These are phyloP conservation scores for Coelinius sp. DNA, from an alignment of 2,888 invertebrate species.

Conservation along the genomic window DNA sequence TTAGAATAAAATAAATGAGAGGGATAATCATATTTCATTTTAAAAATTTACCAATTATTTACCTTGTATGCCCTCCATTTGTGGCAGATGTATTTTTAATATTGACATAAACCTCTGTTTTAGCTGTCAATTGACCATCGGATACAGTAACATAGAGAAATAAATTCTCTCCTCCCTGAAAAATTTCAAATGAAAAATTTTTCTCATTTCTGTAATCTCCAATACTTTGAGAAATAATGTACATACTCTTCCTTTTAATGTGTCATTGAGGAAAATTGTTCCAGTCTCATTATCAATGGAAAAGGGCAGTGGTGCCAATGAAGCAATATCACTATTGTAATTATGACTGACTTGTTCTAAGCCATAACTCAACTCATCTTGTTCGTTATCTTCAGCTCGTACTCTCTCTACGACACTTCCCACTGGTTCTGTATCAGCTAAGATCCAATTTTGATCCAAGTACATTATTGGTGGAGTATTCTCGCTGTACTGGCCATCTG, in stretches of 20 bases:
- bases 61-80: constrained; percentile 60
- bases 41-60: too few relatives aligned
- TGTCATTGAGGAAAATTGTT: constrained; percentile 84
- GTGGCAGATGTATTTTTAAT: constrained; percentile 71
- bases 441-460: constrained; percentile 83
- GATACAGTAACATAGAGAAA: constrained; percentile 79
- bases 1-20: neutral
- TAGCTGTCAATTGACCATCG: constrained; percentile 78
- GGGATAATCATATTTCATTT: too few relatives aligned
- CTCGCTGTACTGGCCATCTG: constrained; percentile 73
- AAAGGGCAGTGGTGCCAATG: constrained; percentile 77
- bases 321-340: constrained; percentile 56
- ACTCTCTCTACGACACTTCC: constrained; percentile 82
- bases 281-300: constrained; percentile 83
- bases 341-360: constrained; percentile 76
- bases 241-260: constrained; percentile 82
- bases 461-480: constrained; percentile 80
- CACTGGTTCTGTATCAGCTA: constrained; percentile 80
- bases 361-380: constrained; percentile 78
- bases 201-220: neutral
- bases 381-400: constrained; percentile 78
- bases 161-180: constrained; percentile 78
- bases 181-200: constrained; percentile 55
- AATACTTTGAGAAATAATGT: too few relatives aligned
- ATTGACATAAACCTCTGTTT: constrained; percentile 79